Conservation (phyloP, 2,113 vertebrate genomes). For the Chaetodon auriga region DNA sequence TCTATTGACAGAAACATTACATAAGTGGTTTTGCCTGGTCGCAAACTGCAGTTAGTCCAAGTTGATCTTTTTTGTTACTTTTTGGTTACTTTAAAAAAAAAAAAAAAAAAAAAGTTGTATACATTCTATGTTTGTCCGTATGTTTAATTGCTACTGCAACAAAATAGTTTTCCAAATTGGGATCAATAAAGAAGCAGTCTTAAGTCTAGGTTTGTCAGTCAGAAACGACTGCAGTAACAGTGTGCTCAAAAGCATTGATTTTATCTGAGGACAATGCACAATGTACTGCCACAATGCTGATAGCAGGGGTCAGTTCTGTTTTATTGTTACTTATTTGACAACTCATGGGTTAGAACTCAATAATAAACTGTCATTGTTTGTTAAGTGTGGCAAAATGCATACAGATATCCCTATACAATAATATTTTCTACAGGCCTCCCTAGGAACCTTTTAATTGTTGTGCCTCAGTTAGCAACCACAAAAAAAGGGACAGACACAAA, state of each 20-base stretch:
- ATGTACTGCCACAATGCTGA: not conserved
- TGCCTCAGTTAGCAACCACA: not conserved
- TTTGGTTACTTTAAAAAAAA: too few relatives aligned
- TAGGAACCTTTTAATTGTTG: not conserved
- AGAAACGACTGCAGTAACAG: not conserved
- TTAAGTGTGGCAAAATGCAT: not conserved
- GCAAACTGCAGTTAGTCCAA: not conserved
- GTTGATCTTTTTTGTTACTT: too few relatives aligned
- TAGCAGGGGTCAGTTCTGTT: not conserved
- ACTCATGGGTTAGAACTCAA: not conserved
- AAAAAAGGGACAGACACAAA: not conserved
- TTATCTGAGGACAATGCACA: not conserved
- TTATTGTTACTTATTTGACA: not conserved
- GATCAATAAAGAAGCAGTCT: too few relatives aligned
- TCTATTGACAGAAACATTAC: not conserved
- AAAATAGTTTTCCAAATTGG: too few relatives aligned
- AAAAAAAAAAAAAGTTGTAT: too few relatives aligned
- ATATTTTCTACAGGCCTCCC: not conserved
- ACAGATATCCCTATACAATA: not conserved
- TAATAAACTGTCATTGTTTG: not conserved
- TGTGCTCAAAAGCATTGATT: not conserved
- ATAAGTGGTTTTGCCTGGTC: not conserved
- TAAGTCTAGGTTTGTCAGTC: too few relatives aligned
- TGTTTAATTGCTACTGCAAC: too few relatives aligned
- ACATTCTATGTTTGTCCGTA: too few relatives aligned